Conservation (phyloP, 1,140 invertebrate genomes). For the Meloidogyne floridensis region DNA sequence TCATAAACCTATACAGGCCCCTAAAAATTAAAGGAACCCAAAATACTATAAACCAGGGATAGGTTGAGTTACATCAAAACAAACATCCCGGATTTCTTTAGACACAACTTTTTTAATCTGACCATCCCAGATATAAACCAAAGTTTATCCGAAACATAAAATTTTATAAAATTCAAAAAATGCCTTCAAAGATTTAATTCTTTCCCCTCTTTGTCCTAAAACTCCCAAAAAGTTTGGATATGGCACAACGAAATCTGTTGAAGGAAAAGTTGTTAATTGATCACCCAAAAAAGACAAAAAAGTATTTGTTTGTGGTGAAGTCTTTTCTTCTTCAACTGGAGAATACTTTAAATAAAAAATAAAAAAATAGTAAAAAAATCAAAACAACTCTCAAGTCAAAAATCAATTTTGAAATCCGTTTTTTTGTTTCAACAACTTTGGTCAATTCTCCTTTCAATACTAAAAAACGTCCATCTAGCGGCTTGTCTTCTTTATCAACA, state of each 20-base stretch:
- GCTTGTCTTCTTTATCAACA: not conserved
- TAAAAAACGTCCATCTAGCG: not conserved
- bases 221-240: conserved; percentile 6
- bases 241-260: not conserved
- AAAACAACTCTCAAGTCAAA: not conserved
- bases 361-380: not conserved
- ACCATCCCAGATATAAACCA: no score
- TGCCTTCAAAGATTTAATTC: conserved; percentile 1
- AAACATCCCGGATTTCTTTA: no score
- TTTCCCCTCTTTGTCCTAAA: not conserved
- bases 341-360: not conserved
- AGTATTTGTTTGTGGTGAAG: not conserved
- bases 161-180: not conserved
- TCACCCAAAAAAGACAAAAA: not conserved
- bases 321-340: not conserved
- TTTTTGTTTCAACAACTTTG: not conserved
- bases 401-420: not conserved
- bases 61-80: no score
- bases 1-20: no score
- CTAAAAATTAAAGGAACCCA: no score
- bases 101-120: no score
- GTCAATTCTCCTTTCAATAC: not conserved
- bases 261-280: not conserved
- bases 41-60: no score
- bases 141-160: no score